Evolutionary conservation across 2,888 invertebrate genomes (phyloP), one percentile per base, ranked within the genome.

Genomic region (Muschampia plurimacula): DNA sequence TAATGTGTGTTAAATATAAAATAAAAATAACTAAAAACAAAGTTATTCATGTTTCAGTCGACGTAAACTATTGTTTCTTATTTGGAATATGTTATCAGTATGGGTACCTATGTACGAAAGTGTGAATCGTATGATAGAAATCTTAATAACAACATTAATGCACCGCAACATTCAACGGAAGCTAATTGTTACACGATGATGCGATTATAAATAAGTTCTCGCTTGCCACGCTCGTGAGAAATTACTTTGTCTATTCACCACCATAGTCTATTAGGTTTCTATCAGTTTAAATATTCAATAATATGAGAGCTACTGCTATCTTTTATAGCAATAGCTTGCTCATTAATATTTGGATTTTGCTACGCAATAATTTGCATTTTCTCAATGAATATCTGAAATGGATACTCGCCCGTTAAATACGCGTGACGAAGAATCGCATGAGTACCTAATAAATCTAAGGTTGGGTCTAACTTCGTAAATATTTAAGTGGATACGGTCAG

Each of bases 171-270:
- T 85, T 85, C 86, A 87, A 88, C 90, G 89, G 91, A 89, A 86
- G 89, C 85, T 89, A 89, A 89, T 89, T 89, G 89, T 89, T 84
- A 83, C 83, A 84, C 78, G 80, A 83, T 84, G 83, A 80, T 82
- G 83, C 78, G 81, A 86, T 88, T 85, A 79, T 83, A 84, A 86
- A 84, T 86, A 85, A 84, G 82, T 88, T 90, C 88, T 88, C 90
- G 88, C 85, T 84, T 86, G 77, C 81, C 77, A 80, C 77, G 79
- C 78, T 82, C 89, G 91, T 93, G 92, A 86, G 92, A 82, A 80
- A 46, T 66, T 46, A 66, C 65, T 60, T 65, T 64, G 69, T 70
- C 64, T 82, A 79, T 78, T 76, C 73, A 49, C 69, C 75, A 80
- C 79, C 80, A 78, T 67, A 79, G 15, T 15, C 15, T 52, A 88